Conservation (phyloP, 2,113 vertebrate species). For the Rhegmatorhina hoffmannsi region DNA sequence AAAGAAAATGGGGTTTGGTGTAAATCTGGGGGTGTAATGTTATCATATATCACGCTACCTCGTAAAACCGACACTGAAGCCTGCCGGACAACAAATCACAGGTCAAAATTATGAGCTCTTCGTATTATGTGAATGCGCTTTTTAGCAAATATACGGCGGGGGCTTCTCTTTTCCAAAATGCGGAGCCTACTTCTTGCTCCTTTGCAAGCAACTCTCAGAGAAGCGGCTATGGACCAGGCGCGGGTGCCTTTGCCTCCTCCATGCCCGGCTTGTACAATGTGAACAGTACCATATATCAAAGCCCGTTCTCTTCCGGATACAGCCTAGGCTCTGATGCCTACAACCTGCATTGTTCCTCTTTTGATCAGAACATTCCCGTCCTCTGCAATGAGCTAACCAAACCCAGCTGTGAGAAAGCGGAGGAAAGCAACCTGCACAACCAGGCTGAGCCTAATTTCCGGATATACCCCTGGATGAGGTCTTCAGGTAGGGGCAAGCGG, state of each 20-base stretch:
- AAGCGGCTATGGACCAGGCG: constrained; percentile 82
- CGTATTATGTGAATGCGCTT: constrained; percentile 95
- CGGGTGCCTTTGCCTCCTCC: constrained; percentile 82
- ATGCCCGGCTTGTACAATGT: constrained; percentile 89
- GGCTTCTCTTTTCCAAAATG: constrained; percentile 87
- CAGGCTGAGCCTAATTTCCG: constrained; percentile 86
- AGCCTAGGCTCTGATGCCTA: constrained; percentile 83
- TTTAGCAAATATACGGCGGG: constrained; percentile 92
- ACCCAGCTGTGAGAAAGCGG: constrained; percentile 85
- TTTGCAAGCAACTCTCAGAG: constrained; percentile 85
- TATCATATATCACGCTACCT: constrained; percentile 97
- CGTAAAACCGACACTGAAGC: constrained; percentile 98
- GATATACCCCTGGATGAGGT: constrained; percentile 92
- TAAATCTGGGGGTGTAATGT: constrained; percentile 97
- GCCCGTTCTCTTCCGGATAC: constrained; percentile 83
- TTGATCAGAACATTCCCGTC: constrained; percentile 88
- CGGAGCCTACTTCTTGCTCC: constrained; percentile 85
- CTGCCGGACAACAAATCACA: constrained; percentile 96
- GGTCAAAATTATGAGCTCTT: constrained; percentile 95
- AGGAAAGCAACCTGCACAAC: constrained; percentile 82
- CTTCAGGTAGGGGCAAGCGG: constrained; percentile 86
- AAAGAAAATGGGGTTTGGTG: constrained; percentile 95
- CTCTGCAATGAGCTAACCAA: constrained; percentile 86
- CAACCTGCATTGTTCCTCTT: constrained; percentile 85
- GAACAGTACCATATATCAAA: constrained; percentile 84